phyloP scores from a whole-genome alignment of 2,888 invertebrate species.

The Cephus runcator region DNA sequence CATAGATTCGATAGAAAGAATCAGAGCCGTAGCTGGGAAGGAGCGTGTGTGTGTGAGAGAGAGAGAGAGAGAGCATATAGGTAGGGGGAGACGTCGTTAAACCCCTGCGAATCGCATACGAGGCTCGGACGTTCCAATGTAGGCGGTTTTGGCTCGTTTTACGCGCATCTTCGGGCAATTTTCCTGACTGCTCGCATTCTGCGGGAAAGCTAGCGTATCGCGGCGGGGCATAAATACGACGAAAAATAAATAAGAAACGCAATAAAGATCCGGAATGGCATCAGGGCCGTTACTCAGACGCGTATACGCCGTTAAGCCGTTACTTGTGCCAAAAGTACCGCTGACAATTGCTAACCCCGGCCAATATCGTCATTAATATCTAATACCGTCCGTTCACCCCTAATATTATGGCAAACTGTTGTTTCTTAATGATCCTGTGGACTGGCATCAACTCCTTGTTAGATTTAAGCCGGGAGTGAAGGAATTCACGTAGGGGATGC shows the following conservation, averaged over 20 bases:
- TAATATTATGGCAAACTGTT: neutral
- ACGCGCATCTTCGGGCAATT: constrained; percentile 27
- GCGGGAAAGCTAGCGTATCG: neutral
- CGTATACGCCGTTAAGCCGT: constrained; percentile 36
- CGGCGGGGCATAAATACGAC: constrained; percentile 25
- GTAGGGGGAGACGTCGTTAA: neutral
- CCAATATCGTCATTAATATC: constrained; percentile 24
- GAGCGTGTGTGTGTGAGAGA: too few species aligned
- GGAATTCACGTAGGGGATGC: neutral
- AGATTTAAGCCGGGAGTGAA: neutral
- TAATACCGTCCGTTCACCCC: constrained; percentile 1
- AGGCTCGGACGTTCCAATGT: neutral
- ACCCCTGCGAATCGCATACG: neutral
- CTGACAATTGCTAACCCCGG: constrained; percentile 22
- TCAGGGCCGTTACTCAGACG: constrained; percentile 31
- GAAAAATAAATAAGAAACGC: constrained; percentile 40
- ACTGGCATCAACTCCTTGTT: neutral
- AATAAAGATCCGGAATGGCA: constrained; percentile 41
- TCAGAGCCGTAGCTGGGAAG: neutral
- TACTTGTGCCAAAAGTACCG: constrained; percentile 45
- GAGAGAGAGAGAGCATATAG: neutral
- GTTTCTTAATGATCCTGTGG: neutral
- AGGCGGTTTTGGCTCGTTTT: constrained; percentile 21
- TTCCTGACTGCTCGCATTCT: constrained; percentile 17
- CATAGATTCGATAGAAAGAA: neutral